Conservation (phyloP, 1,140 invertebrate genomes). For the Limonius californicus region DNA sequence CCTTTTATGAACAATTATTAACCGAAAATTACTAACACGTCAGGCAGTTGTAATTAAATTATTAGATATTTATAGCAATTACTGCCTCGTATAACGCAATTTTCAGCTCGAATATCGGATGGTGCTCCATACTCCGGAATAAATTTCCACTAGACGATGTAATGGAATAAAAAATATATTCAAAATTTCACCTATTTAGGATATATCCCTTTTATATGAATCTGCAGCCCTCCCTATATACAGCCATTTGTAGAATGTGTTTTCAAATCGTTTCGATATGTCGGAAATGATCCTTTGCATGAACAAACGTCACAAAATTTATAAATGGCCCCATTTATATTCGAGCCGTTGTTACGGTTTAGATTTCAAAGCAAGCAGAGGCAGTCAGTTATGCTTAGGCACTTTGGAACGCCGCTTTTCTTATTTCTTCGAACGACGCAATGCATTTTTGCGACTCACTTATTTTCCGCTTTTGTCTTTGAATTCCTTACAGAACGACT, state of each 20-base stretch:
- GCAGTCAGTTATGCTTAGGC: not conserved
- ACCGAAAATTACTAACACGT: no score
- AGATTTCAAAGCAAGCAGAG: constrained; percentile 7
- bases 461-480: not conserved
- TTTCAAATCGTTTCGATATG: constrained; percentile 25
- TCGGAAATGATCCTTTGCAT: constrained; percentile 27
- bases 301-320: constrained; percentile 34
- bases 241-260: constrained; percentile 24
- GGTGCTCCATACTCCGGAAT: not conserved
- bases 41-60: no score
- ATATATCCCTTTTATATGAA: constrained; percentile 19
- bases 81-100: not conserved
- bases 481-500: no score
- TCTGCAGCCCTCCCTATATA: constrained; percentile 16
- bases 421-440: constrained; percentile 1
- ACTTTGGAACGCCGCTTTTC: not conserved
- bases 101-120: not conserved
- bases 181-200: constrained; percentile 11
- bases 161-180: constrained; percentile 11
- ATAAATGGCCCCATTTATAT: constrained; percentile 33
- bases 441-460: constrained; percentile 7
- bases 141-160: not conserved
- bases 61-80: no score
- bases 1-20: no score
- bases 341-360: constrained; percentile 23